A percentile compares a stretch with the other conserved stretches of the same genome.
These are phyloP conservation scores for Tineola bisselliella DNA, from an alignment of 2,888 invertebrate species.

Conservation along the genomic window DNA sequence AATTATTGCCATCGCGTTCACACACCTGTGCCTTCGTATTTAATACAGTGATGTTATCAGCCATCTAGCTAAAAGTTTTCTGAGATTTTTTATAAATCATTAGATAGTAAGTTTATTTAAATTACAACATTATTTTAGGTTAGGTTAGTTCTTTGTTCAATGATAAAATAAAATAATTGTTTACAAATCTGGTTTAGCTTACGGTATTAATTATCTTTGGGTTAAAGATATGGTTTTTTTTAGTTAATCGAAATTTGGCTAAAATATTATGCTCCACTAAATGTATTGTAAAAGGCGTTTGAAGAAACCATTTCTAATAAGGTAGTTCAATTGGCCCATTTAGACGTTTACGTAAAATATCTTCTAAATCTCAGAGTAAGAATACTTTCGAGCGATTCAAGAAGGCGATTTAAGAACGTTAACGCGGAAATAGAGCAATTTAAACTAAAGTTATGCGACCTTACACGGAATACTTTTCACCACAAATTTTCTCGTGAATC, in stretches of 20 bases:
- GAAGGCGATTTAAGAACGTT: conserved; percentile 10
- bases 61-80: background rate
- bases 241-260: too few relatives aligned
- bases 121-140: background rate
- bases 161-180: too few relatives aligned
- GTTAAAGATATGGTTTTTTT: too few relatives aligned
- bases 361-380: background rate
- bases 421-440: conserved; percentile 8
- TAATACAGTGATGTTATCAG: background rate
- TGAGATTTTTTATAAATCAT: background rate
- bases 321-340: background rate
- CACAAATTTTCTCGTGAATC: conserved; percentile 1
- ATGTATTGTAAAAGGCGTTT: too few relatives aligned
- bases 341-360: background rate
- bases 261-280: too few relatives aligned
- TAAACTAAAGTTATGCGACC: conserved; percentile 6
- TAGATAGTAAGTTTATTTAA: background rate
- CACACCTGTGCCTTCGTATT: conserved; percentile 37
- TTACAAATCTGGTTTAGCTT: too few relatives aligned
- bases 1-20: conserved; percentile 40
- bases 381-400: conserved; percentile 1
- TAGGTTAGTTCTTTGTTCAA: too few relatives aligned
- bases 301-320: background rate
- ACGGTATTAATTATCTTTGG: too few relatives aligned
- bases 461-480: conserved; percentile 1